Evolutionary conservation across 2,113 vertebrate genomes (phyloP), one percentile per base, ranked within the genome.

Genomic region (Gorsachius goisagi): DNA sequence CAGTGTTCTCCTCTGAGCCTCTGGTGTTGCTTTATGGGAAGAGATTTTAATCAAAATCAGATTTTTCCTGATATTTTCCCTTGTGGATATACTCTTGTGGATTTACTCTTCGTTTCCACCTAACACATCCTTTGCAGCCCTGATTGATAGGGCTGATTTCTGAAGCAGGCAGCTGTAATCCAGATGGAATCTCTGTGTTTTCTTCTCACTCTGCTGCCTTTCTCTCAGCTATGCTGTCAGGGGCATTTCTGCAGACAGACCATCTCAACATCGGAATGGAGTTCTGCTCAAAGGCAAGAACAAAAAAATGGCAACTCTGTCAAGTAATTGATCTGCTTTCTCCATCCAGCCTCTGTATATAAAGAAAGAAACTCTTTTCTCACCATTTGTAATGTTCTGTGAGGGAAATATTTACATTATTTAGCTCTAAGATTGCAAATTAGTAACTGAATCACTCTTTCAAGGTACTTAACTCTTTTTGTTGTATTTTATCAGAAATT

Each of bases 11-110:
- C 28, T 71, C n/a, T 39, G 49, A 76, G 33, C 28, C 21, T 62
- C 73, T 84, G 15, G 11, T 45, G n/a, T 41, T 84, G 28, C 45
- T 63, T 81, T 83, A 66, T 79, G 20, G 55, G 71, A 92, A 63
- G n/a, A 89, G 41, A 93, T 91, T 89, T 93, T 78, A 78, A 89
- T 75, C 11, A 94, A 93, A 89, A 93, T 68, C 45, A 60, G 63
- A 41, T 56, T 93, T 89, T 71, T 82, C n/a, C 50, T 85, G 59
- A 27, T 47, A 20, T 81, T 81, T 83, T 90, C 73, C 69, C 83
- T 37, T 69, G n/a, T 74, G 83, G 59, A 55, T 89, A 71, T 96
- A 59, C 27, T 86, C 44, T 76, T 81, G n/a, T 74, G 83, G 59
- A 55, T 89, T 74, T 96, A 59, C 27, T 86, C 44, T 76, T 81